Base-by-base conservation (phyloP, 2,888 invertebrate genomes). In the Slavum lentiscoides region DNA sequence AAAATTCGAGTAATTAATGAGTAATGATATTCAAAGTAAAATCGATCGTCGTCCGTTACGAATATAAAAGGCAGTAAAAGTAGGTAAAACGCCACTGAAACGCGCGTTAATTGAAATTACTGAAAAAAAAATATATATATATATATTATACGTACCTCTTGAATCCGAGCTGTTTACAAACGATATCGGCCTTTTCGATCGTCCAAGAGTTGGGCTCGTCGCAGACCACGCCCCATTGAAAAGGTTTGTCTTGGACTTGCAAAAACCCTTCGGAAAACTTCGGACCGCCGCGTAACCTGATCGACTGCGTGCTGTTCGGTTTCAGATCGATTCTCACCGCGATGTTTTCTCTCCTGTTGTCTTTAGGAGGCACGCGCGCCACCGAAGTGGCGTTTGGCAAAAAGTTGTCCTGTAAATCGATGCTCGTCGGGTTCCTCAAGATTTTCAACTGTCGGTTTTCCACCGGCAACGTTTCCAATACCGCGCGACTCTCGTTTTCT, bases 161-260 rank as follows among this genome's bases (percentile, higher is more conserved):
- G 83, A 87, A 89, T 62, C 89, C 88, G 1, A 89, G 85, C 83
- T 89, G 88, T 82, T 85, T 85, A 85, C 90, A 90, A 17, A 89
- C 86, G 23, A 89, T 86, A 75, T 86, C 85, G 19, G 89, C 89
- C 85, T 89, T 89, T 39, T 86, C 86, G 17, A 88, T 85, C 69
- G 86, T 87, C 89, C 89, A 89, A 74, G 85, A 84, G 55, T 86
- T 86, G 74, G 84, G 86, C 73, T 85, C 84, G 83, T 89, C 89
- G 83, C 89, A 89, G 43, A 89, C 87, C 8, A 87, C 84, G 7
- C 89, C 89, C 89, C 89, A 89, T 73, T 76, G 53, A 81, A 85
- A 84, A 39, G 83, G 83, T 1, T 86, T 86, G 53, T 83, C 74
- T 83, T 87, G 86, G 74, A 87, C 86, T 84, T 88, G 88, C 1